A percentile compares a stretch with the other conserved stretches of the same genome.
phyloP scores from a whole-genome alignment of 1,140 invertebrate genomes.

The Cardiocondyla obscurior region DNA sequence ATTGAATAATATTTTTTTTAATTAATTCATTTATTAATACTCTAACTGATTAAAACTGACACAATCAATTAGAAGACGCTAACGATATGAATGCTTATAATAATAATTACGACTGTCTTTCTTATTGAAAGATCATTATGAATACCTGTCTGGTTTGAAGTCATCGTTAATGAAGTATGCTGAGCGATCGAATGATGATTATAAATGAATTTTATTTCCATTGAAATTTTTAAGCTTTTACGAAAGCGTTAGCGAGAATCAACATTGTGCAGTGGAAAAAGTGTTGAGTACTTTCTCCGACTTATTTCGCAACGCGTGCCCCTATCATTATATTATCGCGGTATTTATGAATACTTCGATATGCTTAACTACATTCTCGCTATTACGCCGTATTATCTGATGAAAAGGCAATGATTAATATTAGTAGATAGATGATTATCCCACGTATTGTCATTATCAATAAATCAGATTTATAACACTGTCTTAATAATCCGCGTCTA shows the following conservation, averaged over 20 bases:
- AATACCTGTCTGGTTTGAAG: background rate
- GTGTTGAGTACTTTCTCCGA: background rate
- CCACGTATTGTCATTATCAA: conserved; percentile 5
- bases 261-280: conserved; percentile 8
- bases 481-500: conserved; percentile 22
- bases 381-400: conserved; percentile 25
- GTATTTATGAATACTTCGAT: background rate
- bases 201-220: conserved; percentile 5
- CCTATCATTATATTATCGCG: conserved; percentile 5
- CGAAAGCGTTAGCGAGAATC: background rate
- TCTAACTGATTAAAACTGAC: background rate
- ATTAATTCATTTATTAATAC: background rate
- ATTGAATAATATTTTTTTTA: conserved; percentile 1
- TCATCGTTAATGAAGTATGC: background rate
- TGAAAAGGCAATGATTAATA: conserved; percentile 18
- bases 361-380: background rate
- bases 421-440: conserved; percentile 16
- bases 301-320: background rate
- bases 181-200: background rate
- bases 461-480: conserved; percentile 21
- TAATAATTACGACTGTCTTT: background rate
- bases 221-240: background rate
- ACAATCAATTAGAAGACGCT: background rate
- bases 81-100: background rate
- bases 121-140: background rate